A percentile compares a stretch with the other conserved stretches of the same genome.
Conservation (phyloP, 2,888 invertebrate species). For the Nymphalis polychloros region DNA sequence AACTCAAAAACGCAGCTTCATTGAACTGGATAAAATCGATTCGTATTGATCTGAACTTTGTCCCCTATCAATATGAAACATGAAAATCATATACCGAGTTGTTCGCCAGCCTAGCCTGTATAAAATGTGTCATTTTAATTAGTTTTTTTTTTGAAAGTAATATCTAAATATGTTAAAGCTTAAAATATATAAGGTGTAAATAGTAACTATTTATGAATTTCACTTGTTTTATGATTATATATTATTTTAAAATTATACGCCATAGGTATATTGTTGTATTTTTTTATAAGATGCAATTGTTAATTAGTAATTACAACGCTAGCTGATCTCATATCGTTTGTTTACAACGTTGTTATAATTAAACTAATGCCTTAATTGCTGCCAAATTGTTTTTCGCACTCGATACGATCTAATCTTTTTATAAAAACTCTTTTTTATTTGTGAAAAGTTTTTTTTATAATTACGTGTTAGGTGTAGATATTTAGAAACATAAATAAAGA, state of each 20-base stretch:
- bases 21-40: too few relatives aligned
- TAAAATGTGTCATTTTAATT: too few relatives aligned
- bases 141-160: too few relatives aligned
- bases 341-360: constrained; percentile 33
- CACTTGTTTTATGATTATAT: too few relatives aligned
- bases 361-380: constrained; percentile 41
- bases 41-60: too few relatives aligned
- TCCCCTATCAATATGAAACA: too few relatives aligned
- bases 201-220: too few relatives aligned
- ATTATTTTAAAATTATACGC: not conserved
- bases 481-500: not conserved
- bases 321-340: constrained; percentile 24
- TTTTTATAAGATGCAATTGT: constrained; percentile 34
- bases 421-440: constrained; percentile 21
- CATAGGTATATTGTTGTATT: not conserved
- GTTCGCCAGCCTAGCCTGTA: too few relatives aligned
- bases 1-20: too few relatives aligned
- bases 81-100: too few relatives aligned
- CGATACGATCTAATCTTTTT: constrained; percentile 44
- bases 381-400: constrained; percentile 41
- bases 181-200: too few relatives aligned
- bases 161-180: too few relatives aligned
- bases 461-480: constrained; percentile 10
- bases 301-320: constrained; percentile 24
- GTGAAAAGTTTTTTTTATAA: constrained; percentile 21